Percentiles rank a stretch among this genome's conserved stretches.
Conservation (phyloP, 1,140 invertebrate genomes). For the Hypothenemus hampei region DNA sequence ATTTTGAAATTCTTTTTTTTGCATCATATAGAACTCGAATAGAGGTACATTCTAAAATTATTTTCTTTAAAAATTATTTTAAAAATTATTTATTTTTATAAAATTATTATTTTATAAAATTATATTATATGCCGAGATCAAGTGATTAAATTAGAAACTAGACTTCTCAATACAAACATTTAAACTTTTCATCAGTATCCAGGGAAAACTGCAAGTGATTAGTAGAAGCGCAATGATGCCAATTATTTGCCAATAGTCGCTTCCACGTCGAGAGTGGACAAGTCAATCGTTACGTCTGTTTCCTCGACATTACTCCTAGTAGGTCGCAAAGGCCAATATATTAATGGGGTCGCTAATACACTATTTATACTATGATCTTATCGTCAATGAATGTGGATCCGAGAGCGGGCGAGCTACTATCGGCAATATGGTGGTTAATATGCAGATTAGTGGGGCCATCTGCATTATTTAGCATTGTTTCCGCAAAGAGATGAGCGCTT, state of each 20-base stretch:
- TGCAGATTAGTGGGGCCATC: slow-evolving; percentile 25
- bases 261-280: slow-evolving; percentile 10
- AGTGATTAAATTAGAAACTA: too few relatives aligned
- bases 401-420: background rate
- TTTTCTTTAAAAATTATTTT: too few relatives aligned
- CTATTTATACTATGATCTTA: slow-evolving; percentile 24
- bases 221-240: too few relatives aligned
- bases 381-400: background rate
- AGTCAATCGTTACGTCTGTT: slow-evolving; percentile 26
- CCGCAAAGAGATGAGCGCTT: slow-evolving; percentile 23
- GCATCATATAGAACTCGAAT: too few relatives aligned
- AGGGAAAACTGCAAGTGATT: too few relatives aligned
- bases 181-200: too few relatives aligned
- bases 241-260: background rate
- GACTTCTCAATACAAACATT: too few relatives aligned
- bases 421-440: slow-evolving; percentile 25
- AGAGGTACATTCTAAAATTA: too few relatives aligned
- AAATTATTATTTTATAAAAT: too few relatives aligned
- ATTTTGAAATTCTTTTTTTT: too few relatives aligned
- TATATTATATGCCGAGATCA: too few relatives aligned
- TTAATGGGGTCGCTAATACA: slow-evolving; percentile 24
- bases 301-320: background rate
- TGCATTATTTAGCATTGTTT: slow-evolving; percentile 30
- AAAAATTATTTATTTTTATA: too few relatives aligned
- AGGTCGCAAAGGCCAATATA: slow-evolving; percentile 17